Evolutionary conservation across 2,797 vertebrate genomes (phyloP), one percentile per base, ranked within the genome.

Genomic region (Masticophis lateralis): DNA sequence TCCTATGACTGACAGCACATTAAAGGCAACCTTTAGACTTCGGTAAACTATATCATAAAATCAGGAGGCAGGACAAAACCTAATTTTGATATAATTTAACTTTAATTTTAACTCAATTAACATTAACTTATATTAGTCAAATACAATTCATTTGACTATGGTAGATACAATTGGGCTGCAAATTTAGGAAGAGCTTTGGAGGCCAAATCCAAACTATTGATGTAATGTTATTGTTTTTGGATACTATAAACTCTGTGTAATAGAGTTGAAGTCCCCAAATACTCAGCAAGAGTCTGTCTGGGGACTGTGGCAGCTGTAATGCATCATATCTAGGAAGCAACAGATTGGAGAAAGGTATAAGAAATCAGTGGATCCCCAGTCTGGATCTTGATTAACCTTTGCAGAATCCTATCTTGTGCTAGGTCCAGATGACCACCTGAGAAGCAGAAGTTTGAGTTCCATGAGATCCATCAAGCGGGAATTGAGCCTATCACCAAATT

Each of bases 381-480:
- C 86, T 96, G 10, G 0, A 27, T 43, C 89, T 0, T 22, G 51
- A 0, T 66, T 1, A 0, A 91, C 37, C 3, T 0, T 28, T 93
- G 25, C 43, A 89, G 93, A 94, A 94, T 94, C 86, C 8, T 56
- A 47, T 61, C n/a, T 88, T 8, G 57, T 60, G 74, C 37, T 47
- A 47, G 56, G 10, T 79, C 25, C 25, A 87, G 51, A 51, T 37
- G 27, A 55, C 25, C 51, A 18, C 9, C 9, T 32, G 16, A 56
- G 55, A 55, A 87, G 16, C 25, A 87, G 86, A 87, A 37, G 87
- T 53, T 32, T 90, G 89, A 90, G 11, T 74, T 25, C 61, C 90
- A 92, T 74, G 94, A 91, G 87, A 91, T 37, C 92, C 86, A 90
- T 57, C 74, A 53, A 88, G 92, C 13, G 11, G 93, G 90, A n/a